phyloP scores from a whole-genome alignment of 2,888 invertebrate genomes.

The Phasia obesa region DNA sequence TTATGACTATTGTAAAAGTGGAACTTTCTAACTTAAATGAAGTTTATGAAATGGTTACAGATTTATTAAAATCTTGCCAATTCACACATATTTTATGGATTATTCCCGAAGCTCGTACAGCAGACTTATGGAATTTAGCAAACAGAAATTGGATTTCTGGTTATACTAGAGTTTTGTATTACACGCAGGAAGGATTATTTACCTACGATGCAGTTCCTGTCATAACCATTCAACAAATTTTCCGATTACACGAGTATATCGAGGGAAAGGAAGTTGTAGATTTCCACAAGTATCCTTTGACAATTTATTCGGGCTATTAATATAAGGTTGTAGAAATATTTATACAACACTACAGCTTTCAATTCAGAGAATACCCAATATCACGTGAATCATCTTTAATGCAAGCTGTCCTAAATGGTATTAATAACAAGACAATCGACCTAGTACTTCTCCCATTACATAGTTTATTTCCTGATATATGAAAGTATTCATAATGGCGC shows the following conservation, averaged over 20 bases:
- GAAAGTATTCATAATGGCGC: not conserved
- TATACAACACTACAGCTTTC: constrained; percentile 29
- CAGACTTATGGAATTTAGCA: not conserved
- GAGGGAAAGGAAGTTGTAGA: not conserved
- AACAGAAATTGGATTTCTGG: not conserved
- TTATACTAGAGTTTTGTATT: not conserved
- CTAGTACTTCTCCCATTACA: not conserved
- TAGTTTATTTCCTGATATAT: not conserved
- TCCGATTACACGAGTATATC: not conserved
- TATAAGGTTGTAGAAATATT: constrained; percentile 22
- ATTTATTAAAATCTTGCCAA: not conserved
- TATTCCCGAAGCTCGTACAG: not conserved
- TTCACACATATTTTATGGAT: constrained; percentile 4
- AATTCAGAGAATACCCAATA: not conserved
- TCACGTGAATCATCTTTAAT: not conserved
- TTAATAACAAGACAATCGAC: not conserved
- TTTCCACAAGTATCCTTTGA: not conserved
- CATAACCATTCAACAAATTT: not conserved
- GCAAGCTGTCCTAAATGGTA: not conserved
- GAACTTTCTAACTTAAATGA: not conserved
- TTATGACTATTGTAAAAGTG: not conserved
- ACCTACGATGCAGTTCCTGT: not conserved
- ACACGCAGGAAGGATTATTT: not conserved
- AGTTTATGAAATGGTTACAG: not conserved
- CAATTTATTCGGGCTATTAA: constrained; percentile 22